A percentile compares a stretch with the other conserved stretches of the same genome.
Conservation (phyloP, 2,797 vertebrate genomes). For the Manis crassicaudata region DNA sequence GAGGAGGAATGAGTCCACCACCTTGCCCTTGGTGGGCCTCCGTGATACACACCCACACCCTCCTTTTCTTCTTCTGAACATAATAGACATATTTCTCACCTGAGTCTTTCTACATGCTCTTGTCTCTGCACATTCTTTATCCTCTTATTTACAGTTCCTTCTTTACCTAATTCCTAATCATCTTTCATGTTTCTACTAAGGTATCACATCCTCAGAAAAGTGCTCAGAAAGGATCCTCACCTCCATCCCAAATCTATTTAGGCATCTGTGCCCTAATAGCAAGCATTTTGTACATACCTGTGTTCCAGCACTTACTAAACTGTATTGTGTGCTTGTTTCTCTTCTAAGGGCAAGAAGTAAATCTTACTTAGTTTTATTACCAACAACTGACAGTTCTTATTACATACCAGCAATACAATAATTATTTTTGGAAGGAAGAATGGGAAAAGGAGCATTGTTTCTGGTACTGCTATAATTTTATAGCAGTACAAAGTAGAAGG, state of each 20-base stretch:
- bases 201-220: neutral
- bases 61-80: neutral
- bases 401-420: neutral
- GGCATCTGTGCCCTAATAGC: fast-evolving
- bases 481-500: neutral
- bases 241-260: neutral
- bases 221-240: no score
- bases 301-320: no score
- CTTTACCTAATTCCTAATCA: neutral
- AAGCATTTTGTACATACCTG: fast-evolving
- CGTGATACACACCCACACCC: fast-evolving
- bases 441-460: neutral
- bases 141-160: neutral
- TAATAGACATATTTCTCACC: neutral
- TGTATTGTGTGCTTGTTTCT: neutral
- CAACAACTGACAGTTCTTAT: neutral
- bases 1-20: fast-evolving
- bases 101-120: neutral
- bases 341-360: neutral
- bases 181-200: neutral
- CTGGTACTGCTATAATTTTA: neutral
- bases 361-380: neutral
- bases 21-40: neutral
- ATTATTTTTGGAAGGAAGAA: neutral
- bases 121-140: neutral